Base-by-base conservation (phyloP, 2,888 invertebrate species). In the Aproaerema taeniolella region DNA sequence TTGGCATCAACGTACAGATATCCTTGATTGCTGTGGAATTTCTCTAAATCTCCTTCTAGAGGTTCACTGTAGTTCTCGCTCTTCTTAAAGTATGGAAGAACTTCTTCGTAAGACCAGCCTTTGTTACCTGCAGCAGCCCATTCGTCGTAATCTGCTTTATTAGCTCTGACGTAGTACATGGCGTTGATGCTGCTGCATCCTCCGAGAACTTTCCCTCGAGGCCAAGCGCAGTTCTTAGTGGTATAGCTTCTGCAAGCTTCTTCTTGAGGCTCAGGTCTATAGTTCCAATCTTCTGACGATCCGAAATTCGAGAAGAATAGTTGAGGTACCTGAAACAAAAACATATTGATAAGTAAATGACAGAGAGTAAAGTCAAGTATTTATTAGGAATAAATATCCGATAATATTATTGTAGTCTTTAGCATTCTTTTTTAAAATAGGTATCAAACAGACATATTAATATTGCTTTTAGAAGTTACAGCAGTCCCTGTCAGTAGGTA, bases 131-230 rank as follows among this genome's bases (percentile, higher is more conserved):
- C 49, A 0, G 65, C 67, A 12, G 80, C 83, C 91, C 91, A 91
- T 46, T 76, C 67, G 25, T 89, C 77, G 41, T 88, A 91, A 52
- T 90, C 89, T 1, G 58, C 46, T 2, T 68, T 76, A 49, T 85
- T 88, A 0, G 89, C 90, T 32, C 89, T 77, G 2, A 90, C 75
- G 51, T 89, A 90, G 41, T 89, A 76, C 83, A 90, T 89, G 13
- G 66, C 88, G 54, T 90, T 91, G 16, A 89, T 70, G n/a, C 82
- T 78, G 20, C 90, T 89, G 2, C 80, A 78, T 1, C 91, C 91
- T 32, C 91, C 91, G 45, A 91, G 67, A 38, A 87, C 76, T 55
- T 90, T 91, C 0, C 92, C 93, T 25, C 91, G 75, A 1, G 91
- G 88, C 90, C 90, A 90, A 0, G 73, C 67, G 34, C 78, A 78